These are phyloP conservation scores for Patagioenas fasciata DNA, from an alignment of 2,113 vertebrate genomes.

Conservation along the genomic window DNA sequence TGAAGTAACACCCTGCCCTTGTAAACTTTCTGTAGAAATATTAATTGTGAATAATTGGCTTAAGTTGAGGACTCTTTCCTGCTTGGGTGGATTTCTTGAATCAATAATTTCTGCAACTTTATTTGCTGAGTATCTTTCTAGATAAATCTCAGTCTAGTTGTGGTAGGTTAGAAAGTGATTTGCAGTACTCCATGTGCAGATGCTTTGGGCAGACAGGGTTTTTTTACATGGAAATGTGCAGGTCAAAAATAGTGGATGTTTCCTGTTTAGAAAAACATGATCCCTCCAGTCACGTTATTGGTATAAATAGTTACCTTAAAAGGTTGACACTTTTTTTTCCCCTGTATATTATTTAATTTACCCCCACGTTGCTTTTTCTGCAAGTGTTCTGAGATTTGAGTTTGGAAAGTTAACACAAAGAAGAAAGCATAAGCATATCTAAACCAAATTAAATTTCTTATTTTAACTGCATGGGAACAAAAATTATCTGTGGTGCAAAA, in stretches of 20 bases:
- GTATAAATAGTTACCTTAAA: neutral
- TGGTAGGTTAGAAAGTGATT: neutral
- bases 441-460: neutral
- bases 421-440: neutral
- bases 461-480: neutral
- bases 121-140: neutral
- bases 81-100: neutral
- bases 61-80: neutral
- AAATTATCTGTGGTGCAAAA: neutral
- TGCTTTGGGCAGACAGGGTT: neutral
- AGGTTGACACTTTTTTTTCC: neutral
- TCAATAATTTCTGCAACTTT: neutral
- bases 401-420: neutral
- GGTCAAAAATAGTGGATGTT: neutral
- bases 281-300: neutral
- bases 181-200: neutral
- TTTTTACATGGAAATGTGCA: neutral
- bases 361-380: neutral
- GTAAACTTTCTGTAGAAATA: neutral
- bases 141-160: neutral
- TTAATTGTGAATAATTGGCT: neutral
- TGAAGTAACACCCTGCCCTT: neutral
- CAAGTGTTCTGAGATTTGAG: neutral
- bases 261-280: neutral
- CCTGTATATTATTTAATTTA: neutral